Base-by-base conservation (phyloP, 2,797 vertebrate species). In the Sebastes wilsoni region DNA sequence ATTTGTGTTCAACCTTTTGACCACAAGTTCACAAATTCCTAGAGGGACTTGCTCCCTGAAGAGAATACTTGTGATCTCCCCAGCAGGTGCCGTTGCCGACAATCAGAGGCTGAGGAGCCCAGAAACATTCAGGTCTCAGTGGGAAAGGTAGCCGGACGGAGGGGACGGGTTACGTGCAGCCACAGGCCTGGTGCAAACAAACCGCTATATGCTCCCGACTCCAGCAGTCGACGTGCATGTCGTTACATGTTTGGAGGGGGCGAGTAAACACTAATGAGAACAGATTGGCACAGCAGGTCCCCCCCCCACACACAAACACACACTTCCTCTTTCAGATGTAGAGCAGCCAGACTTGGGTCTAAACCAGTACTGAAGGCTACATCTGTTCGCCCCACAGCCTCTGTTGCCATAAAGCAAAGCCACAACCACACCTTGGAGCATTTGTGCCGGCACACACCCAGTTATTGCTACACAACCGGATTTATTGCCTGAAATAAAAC, bases 251-350 rank as follows among this genome's bases (percentile, higher is more conserved):
- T 91, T 89, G 80, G 86, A 83, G 82, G 80, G 76, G 77, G 75
- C 54, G 18, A 87, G 87, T 82, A 75, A 90, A 89, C 84, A 87
- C 77, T 85, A 90, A 92, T 86, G 83, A 87, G 67, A 89, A 90
- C 92, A 92, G 91, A 90, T 89, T 90, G 84, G 75, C 90, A 84
- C 90, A 87, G 91, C 82, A 81, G 86, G 75, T 12, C 75, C 28
- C 66, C 62, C 25, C 22, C 52, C 54, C 20, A 4, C 23, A 32
- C 75, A 82, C 81, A 69, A 12, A 79, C 79, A 87, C 70, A 88
- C 30, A 72, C 66, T 76, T 67, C 56, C 58, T 80, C 76, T 84
- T 83, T 87, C 77, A 87, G 83, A 83, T 79, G 74, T 86, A 78
- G 87, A 83, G 75, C 88, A 80, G 84, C 83, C 85, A 86, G 80